phyloP scores from a whole-genome alignment of 2,113 vertebrate species.

The Uropsilus gracilis region DNA sequence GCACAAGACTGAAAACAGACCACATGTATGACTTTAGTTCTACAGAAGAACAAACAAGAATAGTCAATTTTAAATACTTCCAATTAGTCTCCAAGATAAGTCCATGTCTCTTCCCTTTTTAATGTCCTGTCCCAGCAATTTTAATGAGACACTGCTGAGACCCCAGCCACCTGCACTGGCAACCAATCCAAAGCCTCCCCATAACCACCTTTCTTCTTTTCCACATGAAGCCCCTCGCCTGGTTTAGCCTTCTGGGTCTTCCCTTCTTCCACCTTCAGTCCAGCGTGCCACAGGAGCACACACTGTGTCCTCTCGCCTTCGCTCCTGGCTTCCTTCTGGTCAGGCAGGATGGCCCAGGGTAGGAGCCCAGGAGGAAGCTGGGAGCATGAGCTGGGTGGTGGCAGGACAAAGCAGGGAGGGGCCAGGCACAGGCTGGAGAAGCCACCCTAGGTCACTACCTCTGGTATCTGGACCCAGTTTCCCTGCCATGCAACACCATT shows the following conservation, averaged over 20 bases:
- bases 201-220: conserved; percentile 68
- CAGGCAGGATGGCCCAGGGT: conserved; percentile 51
- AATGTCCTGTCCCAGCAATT: neutral
- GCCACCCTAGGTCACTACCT: conserved; percentile 41
- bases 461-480: conserved; percentile 13
- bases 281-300: neutral
- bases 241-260: conserved; percentile 46
- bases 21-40: neutral
- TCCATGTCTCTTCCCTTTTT: neutral
- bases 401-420: conserved; percentile 48
- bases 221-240: conserved; percentile 54
- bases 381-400: conserved; percentile 15
- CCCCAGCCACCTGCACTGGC: conserved; percentile 24
- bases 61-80: neutral
- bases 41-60: conserved; percentile 35
- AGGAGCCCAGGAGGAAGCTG: conserved; percentile 33
- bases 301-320: neutral
- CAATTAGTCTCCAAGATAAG: neutral
- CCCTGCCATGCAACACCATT: neutral
- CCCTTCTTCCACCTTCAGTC: neutral
- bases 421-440: conserved; percentile 30
- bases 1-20: neutral
- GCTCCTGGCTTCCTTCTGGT: conserved; percentile 67
- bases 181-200: neutral
- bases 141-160: neutral